Evolutionary conservation across 2,888 invertebrate species (phyloP), one percentile per base, ranked within the genome.

Genomic region (Campoplex nolae): DNA sequence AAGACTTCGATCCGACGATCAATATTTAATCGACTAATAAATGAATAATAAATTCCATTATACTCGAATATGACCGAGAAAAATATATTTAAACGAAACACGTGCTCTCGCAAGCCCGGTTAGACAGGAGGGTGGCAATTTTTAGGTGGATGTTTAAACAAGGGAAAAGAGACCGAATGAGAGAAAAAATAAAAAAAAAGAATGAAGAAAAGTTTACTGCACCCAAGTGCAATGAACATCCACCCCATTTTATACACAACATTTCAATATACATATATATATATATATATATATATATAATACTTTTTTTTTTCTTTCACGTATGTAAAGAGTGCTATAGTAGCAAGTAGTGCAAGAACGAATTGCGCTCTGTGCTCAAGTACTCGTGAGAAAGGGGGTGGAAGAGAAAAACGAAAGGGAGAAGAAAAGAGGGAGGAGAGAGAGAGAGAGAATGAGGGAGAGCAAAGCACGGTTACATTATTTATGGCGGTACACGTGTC

Each of bases 401-500:
- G 48, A 83, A 58, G 70, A 70, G 82, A 67, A 84, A 58, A 83
- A 45, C 11, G 45, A 45, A 45, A 45, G 45, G 45, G 45, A 45
- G 45, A 83, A 79, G 67, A 71, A 68, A 84, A 78, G 85, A 71
- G 58, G 79, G 86, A 65, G 78, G 85, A 86, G 74, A 86, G 83
- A 80, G 80, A 23, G 23, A 45, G 23, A 71, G 76, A 45, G 65
- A 18, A 32, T 23, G 56, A 56, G 56, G 68, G 68, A 35, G 48
- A 45, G 35, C 54, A 51, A 74, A 77, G 65, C 76, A 35, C 83
- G 82, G 88, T 87, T 92, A 92, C 93, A 94, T 94, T 94, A 94
- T 93, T 94, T 92, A 94, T 92, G 89, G 87, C 90, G 90, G 93
- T 93, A 94, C 94, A 94, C 94, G 94, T 94, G 94, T 94, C 92